Conservation (phyloP, 2,113 vertebrate species). For the Muscicapa adusta region DNA sequence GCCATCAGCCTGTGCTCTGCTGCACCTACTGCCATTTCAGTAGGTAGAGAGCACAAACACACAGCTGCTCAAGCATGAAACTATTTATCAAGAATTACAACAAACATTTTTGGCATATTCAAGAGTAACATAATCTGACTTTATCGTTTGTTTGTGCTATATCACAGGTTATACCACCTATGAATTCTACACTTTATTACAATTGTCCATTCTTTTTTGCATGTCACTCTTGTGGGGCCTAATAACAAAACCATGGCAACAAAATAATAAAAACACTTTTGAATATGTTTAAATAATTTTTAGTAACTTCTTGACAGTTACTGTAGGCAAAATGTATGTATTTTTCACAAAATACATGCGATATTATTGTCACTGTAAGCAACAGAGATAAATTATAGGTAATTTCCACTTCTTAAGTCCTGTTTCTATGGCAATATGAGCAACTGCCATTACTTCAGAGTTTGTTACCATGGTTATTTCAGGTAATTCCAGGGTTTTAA, state of each 20-base stretch:
- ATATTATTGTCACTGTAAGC: slow-evolving; percentile 32
- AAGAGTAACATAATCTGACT: background rate
- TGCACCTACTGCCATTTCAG: background rate
- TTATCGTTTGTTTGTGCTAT: background rate
- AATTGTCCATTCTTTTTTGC: background rate
- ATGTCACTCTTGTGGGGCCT: background rate
- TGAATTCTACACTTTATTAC: slow-evolving; percentile 8
- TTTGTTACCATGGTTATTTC: slow-evolving; percentile 70
- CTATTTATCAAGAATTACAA: background rate
- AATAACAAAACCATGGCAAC: slow-evolving; percentile 12
- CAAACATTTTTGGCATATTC: background rate
- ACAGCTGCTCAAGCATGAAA: background rate
- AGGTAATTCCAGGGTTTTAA: slow-evolving; percentile 61
- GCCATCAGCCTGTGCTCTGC: background rate
- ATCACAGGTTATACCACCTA: background rate
- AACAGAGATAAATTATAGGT: slow-evolving; percentile 60
- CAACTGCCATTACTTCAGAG: slow-evolving; percentile 55
- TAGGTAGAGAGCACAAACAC: background rate
- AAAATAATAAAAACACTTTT: slow-evolving; percentile 16
- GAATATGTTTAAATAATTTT: slow-evolving; percentile 47
- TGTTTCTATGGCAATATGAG: slow-evolving; percentile 67
- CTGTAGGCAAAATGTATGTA: slow-evolving; percentile 9
- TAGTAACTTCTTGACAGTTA: slow-evolving; percentile 39
- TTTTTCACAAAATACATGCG: slow-evolving; percentile 35
- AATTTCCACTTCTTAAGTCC: slow-evolving; percentile 55